Percentiles rank a stretch among this genome's conserved stretches.
phyloP scores from a whole-genome alignment of 1,140 invertebrate genomes.

The Drosophila lacertosa region DNA sequence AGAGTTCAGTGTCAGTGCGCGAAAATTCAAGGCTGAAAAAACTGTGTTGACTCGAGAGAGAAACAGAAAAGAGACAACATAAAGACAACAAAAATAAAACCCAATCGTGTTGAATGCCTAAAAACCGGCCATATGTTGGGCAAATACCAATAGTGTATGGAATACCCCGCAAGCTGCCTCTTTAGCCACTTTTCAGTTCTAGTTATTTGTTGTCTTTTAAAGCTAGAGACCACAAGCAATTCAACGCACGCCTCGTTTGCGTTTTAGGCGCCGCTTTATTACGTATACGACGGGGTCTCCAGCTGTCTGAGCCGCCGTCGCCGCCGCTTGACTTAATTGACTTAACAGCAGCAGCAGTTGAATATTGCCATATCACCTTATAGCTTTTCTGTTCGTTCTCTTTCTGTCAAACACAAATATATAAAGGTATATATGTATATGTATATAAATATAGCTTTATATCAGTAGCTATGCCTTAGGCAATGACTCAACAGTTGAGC shows the following conservation, averaged over 20 bases:
- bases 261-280: slow-evolving; percentile 56
- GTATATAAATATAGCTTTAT: slow-evolving; percentile 16
- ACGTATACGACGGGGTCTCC: slow-evolving; percentile 53
- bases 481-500: slow-evolving; percentile 66
- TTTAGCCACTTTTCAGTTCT: slow-evolving; percentile 1
- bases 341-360: slow-evolving; percentile 13
- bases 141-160: slow-evolving; percentile 48
- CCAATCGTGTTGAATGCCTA: slow-evolving; percentile 30
- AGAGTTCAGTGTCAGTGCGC: slow-evolving; percentile 72
- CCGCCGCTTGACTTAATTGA: slow-evolving; percentile 48
- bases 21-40: slow-evolving; percentile 73
- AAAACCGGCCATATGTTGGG: slow-evolving; percentile 56
- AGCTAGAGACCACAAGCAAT: not conserved
- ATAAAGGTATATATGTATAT: not conserved
- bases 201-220: slow-evolving; percentile 35
- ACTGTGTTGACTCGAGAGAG: slow-evolving; percentile 52
- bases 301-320: slow-evolving; percentile 26
- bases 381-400: not conserved
- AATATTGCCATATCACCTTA: slow-evolving; percentile 28
- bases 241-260: slow-evolving; percentile 18
- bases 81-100: slow-evolving; percentile 16
- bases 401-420: too few species aligned
- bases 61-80: slow-evolving; percentile 26
- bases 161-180: slow-evolving; percentile 5
- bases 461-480: slow-evolving; percentile 3